phyloP scores from a whole-genome alignment of 2,113 vertebrate genomes.

The Taurulus bubalis region DNA sequence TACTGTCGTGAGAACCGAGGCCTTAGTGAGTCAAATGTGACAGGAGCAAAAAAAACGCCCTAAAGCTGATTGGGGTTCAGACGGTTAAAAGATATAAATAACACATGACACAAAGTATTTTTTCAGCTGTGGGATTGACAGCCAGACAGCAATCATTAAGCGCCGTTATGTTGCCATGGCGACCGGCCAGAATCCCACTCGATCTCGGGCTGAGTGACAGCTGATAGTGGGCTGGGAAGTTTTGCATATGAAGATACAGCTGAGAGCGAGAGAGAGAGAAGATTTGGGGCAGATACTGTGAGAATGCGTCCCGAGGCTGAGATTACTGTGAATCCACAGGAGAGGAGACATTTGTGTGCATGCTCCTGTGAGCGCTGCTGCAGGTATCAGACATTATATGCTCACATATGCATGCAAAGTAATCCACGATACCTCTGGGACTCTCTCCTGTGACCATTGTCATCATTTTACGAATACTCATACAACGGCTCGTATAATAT shows the following conservation, averaged over 20 bases:
- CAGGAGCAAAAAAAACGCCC: no score
- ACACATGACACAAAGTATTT: background rate
- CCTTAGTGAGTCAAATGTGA: no score
- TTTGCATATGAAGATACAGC: background rate
- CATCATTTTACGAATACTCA: background rate
- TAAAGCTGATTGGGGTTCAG: no score
- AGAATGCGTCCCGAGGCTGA: background rate
- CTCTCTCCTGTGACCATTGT: background rate
- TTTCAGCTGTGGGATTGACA: background rate
- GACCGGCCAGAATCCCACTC: background rate
- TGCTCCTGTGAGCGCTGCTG: background rate
- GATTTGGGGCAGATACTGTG: background rate
- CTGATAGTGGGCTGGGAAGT: background rate
- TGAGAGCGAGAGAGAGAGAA: background rate
- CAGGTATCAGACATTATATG: background rate
- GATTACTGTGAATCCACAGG: background rate
- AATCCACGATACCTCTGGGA: background rate
- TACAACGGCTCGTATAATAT: no score
- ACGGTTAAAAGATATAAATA: no score
- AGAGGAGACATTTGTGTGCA: background rate
- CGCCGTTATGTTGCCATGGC: background rate
- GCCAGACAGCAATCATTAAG: background rate
- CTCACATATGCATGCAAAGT: background rate
- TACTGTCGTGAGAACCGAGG: no score
- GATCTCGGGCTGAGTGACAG: slow-evolving; percentile 18